A percentile compares a stretch with the other conserved stretches of the same genome.
Evolutionary conservation across 2,113 vertebrate species (phyloP).

Genomic region (Oreamnos americanus): DNA sequence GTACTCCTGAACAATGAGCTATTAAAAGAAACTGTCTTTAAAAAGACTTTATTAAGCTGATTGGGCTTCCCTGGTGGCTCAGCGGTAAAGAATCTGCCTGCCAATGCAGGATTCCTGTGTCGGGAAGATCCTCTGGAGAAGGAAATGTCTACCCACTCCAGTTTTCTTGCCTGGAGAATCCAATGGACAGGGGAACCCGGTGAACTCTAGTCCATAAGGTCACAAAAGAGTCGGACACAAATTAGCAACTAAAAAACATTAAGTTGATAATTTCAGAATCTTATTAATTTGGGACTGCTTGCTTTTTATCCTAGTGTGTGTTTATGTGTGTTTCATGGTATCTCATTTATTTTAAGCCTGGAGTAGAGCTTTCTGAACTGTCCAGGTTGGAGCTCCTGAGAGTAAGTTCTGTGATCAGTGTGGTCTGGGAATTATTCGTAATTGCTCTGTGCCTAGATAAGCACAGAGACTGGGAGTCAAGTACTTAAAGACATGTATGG

Average conservation of each 20-base stretch:
- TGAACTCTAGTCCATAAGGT: neutral
- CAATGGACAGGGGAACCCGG: neutral
- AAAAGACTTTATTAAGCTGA: neutral
- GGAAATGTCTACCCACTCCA: neutral
- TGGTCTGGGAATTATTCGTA: no score
- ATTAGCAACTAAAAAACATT: neutral
- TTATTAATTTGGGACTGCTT: neutral
- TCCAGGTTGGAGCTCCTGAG: neutral
- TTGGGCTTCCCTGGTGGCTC: neutral
- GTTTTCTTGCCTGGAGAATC: neutral
- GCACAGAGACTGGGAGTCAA: neutral
- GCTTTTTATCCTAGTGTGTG: neutral
- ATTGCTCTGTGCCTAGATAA: neutral
- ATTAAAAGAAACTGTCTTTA: neutral
- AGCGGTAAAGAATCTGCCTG: neutral
- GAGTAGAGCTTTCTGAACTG: neutral
- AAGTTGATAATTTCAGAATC: neutral
- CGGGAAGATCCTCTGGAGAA: neutral
- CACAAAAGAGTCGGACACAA: neutral
- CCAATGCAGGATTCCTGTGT: neutral
- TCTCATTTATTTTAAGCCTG: neutral
- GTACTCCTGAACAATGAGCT: neutral
- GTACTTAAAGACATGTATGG: neutral
- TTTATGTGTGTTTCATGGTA: neutral
- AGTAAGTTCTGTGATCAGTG: accelerated